Conservation (phyloP, 2,113 vertebrate species). For the Mormoops blainvillei region DNA sequence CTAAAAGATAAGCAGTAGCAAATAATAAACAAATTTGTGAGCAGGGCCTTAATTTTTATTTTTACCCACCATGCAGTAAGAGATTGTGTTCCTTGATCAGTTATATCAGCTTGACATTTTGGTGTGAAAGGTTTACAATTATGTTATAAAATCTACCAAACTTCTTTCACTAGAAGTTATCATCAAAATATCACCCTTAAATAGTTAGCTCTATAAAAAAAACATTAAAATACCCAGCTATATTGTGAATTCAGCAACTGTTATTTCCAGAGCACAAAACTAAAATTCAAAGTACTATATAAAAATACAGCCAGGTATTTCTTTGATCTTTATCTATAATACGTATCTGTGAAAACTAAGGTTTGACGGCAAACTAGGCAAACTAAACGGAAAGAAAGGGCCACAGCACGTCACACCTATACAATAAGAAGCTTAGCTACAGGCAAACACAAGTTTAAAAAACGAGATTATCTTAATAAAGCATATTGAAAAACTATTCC, state of each 20-base stretch:
- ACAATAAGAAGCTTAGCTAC: not conserved
- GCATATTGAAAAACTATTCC: not conserved
- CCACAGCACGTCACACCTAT: not conserved
- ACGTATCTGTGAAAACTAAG: not conserved
- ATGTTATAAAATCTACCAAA: not conserved
- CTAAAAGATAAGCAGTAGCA: not conserved
- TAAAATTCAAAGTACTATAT: not conserved
- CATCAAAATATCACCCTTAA: not conserved
- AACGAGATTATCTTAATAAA: constrained; percentile 13
- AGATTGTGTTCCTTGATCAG: not conserved
- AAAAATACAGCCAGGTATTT: not conserved
- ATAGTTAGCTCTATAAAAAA: not conserved
- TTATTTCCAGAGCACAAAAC: not conserved
- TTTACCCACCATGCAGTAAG: not conserved
- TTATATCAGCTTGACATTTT: not conserved
- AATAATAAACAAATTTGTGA: constrained; percentile 1
- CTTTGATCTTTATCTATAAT: not conserved
- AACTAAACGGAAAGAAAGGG: not conserved
- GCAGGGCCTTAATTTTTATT: not conserved
- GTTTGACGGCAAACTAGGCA: not conserved
- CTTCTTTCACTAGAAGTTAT: not conserved
- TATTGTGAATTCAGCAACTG: not conserved
- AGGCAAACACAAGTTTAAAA: not conserved
- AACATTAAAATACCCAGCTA: not conserved
- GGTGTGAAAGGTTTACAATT: not conserved